These are phyloP conservation scores for Erythrocercus mccallii DNA, from an alignment of 2,113 vertebrate species.

Conservation along the genomic window DNA sequence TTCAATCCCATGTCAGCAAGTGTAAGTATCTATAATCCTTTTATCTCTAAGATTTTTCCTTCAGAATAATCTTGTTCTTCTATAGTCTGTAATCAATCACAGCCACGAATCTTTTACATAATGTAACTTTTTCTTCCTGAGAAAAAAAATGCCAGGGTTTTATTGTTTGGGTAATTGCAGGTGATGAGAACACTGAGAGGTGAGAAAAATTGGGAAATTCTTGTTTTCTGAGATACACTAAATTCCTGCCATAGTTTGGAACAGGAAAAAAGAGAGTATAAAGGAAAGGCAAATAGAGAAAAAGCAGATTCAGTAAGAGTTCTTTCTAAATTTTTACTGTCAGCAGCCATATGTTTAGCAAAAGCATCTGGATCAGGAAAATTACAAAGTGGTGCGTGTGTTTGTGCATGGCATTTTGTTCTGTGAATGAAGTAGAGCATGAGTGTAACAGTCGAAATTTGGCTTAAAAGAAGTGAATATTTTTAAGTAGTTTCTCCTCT, in stretches of 20 bases:
- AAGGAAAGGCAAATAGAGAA: slow-evolving; percentile 7
- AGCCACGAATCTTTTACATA: neutral
- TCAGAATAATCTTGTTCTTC: slow-evolving; percentile 5
- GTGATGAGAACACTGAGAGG: neutral
- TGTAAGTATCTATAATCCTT: slow-evolving; percentile 18
- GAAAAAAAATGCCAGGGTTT: neutral
- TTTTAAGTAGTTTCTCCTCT: neutral
- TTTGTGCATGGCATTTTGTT: neutral
- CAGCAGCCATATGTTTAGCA: neutral
- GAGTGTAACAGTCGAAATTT: neutral
- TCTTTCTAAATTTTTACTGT: slow-evolving; percentile 16
- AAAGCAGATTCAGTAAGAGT: neutral
- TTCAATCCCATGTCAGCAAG: slow-evolving; percentile 19
- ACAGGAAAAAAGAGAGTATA: neutral
- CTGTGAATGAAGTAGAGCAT: neutral
- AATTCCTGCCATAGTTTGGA: slow-evolving; percentile 5
- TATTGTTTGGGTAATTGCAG: neutral
- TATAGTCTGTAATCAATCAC: slow-evolving; percentile 4
- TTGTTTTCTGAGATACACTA: neutral
- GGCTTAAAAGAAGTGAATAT: neutral
- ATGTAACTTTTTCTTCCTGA: neutral
- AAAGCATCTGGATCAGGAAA: slow-evolving; percentile 12
- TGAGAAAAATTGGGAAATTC: slow-evolving; percentile 16
- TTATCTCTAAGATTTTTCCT: slow-evolving; percentile 43
- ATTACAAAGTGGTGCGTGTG: neutral